Evolutionary conservation across 1,140 invertebrate species (phyloP), one percentile per base, ranked within the genome.

Genomic region (Branchinecta lindahli): DNA sequence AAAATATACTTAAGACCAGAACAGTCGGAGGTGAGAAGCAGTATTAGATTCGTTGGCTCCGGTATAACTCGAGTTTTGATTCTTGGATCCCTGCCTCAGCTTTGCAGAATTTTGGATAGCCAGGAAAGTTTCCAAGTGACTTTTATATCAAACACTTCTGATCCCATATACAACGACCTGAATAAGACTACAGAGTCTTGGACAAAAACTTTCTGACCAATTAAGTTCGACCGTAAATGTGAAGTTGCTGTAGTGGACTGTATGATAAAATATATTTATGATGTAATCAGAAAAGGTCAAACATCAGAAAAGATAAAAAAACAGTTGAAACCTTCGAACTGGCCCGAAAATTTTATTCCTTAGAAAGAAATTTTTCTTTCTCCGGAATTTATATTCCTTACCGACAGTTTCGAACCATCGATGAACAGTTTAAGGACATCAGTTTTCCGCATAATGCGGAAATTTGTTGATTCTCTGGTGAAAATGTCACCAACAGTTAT

Each of bases 131-230:
- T 52, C 47, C n/a, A 9, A 9, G 47, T 52, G 47, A 52, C 47
- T 9, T 52, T 52, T 52, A 52, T 52, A n/a, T 52, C 47, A 9
- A 52, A 52, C n/a, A 9, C n/a, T 52, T 52, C 47, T n/a, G 47
- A 52, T 52, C 47, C 47, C n/a, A 52, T 52, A 9, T 52, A 52
- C 47, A n/a, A 52, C 47, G 47, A 52, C 9, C n/a, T 52, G 47
- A 52, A 52, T 52, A 52, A 52, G n/a, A 52, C 47, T 9, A 9
- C n/a, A 9, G 47, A n/a, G 9, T 52, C n/a, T 52, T 52, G 47
- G 47, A 52, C 47, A 9, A 9, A 52, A 52, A 9, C n/a, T 52
- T 52, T n/a, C 9, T n/a, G 9, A 9, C 9, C 47, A 9, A 52
- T 9, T 52, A 52, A 52, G n/a, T 52, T 52, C n/a, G 47, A 52